Percentiles rank a stretch among this genome's conserved stretches.
These are phyloP conservation scores for Pomatorhinus ruficollis DNA, from an alignment of 2,113 vertebrate genomes.

Conservation along the genomic window DNA sequence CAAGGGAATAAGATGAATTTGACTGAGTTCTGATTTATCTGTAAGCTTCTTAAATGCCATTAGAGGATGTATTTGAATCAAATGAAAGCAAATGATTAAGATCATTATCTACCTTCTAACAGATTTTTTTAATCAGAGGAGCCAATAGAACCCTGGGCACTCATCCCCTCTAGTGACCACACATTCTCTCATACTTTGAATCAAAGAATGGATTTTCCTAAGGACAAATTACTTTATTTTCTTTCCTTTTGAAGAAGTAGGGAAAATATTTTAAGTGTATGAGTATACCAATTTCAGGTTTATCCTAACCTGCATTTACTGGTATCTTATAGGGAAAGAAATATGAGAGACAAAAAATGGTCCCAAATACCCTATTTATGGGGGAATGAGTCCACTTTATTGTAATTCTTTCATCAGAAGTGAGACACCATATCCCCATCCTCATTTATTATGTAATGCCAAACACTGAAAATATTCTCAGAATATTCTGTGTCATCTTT, in stretches of 20 bases:
- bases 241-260: background rate
- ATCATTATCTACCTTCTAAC: background rate
- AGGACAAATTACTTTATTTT: background rate
- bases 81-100: slow-evolving; percentile 10
- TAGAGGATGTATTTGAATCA: background rate
- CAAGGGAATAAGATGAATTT: background rate
- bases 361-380: background rate
- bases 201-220: background rate
- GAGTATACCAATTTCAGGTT: background rate
- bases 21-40: background rate
- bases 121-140: background rate
- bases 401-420: background rate
- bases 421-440: background rate
- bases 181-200: background rate
- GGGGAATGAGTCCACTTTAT: background rate
- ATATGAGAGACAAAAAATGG: background rate
- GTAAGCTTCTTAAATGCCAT: background rate
- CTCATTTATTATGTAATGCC: background rate
- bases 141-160: background rate
- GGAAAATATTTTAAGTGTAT: background rate
- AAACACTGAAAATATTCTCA: background rate
- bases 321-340: background rate
- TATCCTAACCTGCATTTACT: background rate
- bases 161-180: background rate
- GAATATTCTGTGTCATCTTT: background rate